Base-by-base conservation (phyloP, 1,140 invertebrate genomes). In the Drosophila cardini region DNA sequence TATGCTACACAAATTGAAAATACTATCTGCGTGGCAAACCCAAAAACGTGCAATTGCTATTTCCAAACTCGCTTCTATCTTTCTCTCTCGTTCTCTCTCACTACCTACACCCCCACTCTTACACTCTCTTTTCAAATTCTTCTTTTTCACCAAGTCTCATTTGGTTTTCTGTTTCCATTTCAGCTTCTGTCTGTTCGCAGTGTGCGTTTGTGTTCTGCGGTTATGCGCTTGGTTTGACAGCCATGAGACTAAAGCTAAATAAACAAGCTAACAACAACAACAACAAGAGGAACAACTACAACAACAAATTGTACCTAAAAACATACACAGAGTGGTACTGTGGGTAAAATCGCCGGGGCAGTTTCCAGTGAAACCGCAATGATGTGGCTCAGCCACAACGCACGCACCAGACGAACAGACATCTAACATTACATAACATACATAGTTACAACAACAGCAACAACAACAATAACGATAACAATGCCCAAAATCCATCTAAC, bases 201-300 rank as follows among this genome's bases (percentile, higher is more conserved):
- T 40, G 55, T 69, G 75, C 65, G 75, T 83, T 63, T 76, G 76
- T 83, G 78, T 65, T 38, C 26, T 87, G 82, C 64, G 83, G 82
- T 82, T 86, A 76, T 76, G 82, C 78, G 82, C 83, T 75, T 76
- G 83, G 82, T 74, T 87, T 86, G 83, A 80, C 81, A 76, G 72
- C 50, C 80, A 72, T 43, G 65, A 82, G 76, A 84, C 75, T 78
- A 78, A 72, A 61, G 77, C 62, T 67, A 84, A 85, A 80, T 78
- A 78, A 64, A 68, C 52, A 77, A 61, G 60, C 57, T 26, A 38
- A 26, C 30, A 67, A 26, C 50, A 62, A 38, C 42, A 65, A 34
- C 38, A 67, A 32, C 48, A 61, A 38, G 30, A 61, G 21, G 36
- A 65, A 16, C 36, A 43, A n/a, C n/a, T n/a, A 21, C 42, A 65